Percentiles rank a stretch among this genome's conserved stretches.
These are phyloP conservation scores for Colossoma macropomum DNA, from an alignment of 2,113 vertebrate genomes.

Conservation along the genomic window DNA sequence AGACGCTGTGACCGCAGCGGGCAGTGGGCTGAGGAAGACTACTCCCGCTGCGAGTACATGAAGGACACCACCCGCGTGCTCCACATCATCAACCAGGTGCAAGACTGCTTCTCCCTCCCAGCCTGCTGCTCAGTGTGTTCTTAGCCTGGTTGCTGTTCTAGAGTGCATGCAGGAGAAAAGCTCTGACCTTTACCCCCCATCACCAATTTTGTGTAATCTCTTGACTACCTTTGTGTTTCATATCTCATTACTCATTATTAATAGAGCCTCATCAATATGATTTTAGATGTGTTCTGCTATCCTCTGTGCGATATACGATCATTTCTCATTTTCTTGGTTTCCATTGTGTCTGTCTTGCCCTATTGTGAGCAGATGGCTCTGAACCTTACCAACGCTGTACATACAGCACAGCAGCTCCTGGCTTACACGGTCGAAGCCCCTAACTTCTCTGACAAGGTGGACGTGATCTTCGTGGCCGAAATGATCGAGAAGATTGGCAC, in stretches of 20 bases:
- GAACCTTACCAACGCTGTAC: conserved; percentile 92
- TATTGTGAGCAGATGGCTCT: conserved; percentile 86
- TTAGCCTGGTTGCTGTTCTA: too few species aligned
- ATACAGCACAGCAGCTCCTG: conserved; percentile 87
- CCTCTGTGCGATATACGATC: too few species aligned
- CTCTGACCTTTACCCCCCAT: too few species aligned
- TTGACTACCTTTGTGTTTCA: too few species aligned
- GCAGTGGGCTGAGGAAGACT: conserved; percentile 92
- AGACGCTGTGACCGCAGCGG: conserved; percentile 88
- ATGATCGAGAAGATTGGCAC: conserved; percentile 98
- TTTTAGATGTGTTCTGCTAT: too few species aligned
- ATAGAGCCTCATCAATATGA: too few species aligned
- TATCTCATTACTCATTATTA: too few species aligned
- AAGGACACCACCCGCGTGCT: conserved; percentile 95
- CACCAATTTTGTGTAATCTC: too few species aligned
- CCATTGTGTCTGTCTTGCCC: neutral
- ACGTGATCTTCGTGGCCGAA: conserved; percentile 96
- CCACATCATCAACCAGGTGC: conserved; percentile 95
- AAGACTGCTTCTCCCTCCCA: neutral
- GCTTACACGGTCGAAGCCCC: conserved; percentile 92
- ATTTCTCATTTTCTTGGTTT: neutral
- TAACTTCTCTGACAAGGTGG: conserved; percentile 99
- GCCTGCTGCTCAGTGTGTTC: neutral
- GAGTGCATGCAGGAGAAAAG: neutral
- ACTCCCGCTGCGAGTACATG: conserved; percentile 93